Conservation (phyloP, 92 coral and sea anemone genomes). For the Phenganax subtilis region DNA sequence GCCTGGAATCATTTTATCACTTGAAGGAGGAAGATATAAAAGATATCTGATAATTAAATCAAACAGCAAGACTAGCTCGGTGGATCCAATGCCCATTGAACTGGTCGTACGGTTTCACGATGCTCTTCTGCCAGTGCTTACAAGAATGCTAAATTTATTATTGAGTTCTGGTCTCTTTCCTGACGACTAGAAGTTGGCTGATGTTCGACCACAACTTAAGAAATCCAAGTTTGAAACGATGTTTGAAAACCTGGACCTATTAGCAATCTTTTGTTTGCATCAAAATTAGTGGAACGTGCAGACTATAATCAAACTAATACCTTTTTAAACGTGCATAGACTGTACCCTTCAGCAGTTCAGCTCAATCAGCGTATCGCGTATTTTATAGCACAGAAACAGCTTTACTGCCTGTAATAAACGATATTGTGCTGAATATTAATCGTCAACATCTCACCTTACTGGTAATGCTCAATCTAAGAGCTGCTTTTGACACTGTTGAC, state of each 20-base stretch:
- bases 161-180: neutral
- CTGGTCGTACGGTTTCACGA: neutral
- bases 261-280: neutral
- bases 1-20: neutral
- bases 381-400: too few relatives aligned
- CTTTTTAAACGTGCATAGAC: neutral
- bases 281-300: neutral
- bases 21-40: neutral
- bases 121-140: neutral
- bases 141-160: neutral
- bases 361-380: too few relatives aligned
- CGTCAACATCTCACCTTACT: too few relatives aligned
- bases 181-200: neutral
- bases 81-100: too few relatives aligned
- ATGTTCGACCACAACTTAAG: neutral
- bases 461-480: too few relatives aligned
- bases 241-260: slow-evolving; percentile 1
- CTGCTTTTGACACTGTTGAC: too few relatives aligned
- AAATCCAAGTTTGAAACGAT: neutral
- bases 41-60: neutral
- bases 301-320: neutral
- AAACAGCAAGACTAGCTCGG: neutral
- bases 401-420: too few relatives aligned
- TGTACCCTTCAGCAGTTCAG: neutral
- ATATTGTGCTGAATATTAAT: too few relatives aligned